Evolutionary conservation across 2,113 vertebrate genomes (phyloP).

Genomic region (Ptilonorhynchus violaceus): DNA sequence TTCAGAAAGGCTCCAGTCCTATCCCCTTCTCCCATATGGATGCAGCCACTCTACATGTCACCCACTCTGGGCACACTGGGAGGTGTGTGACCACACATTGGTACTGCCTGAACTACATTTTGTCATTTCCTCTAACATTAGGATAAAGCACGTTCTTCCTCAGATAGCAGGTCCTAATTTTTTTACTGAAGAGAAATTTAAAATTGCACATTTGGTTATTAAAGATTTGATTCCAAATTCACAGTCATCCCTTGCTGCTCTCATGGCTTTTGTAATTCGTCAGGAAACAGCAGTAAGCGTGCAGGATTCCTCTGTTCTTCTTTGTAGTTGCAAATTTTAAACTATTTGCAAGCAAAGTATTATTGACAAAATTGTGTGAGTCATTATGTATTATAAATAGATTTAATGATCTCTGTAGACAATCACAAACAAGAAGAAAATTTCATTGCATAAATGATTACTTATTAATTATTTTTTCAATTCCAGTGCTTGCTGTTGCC

Average conservation of each 20-base stretch:
- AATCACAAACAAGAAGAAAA: conserved; percentile 39
- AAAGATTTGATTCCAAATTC: background rate
- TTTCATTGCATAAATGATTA: background rate
- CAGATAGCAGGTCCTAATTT: background rate
- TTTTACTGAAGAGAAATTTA: background rate
- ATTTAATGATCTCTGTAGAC: conserved; percentile 30
- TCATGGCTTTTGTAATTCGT: background rate
- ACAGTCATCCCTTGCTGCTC: background rate
- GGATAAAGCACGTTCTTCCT: background rate
- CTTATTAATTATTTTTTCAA: conserved; percentile 22
- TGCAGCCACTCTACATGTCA: background rate
- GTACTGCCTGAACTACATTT: background rate
- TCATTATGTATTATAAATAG: conserved; percentile 21
- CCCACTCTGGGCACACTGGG: background rate
- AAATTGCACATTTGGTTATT: background rate
- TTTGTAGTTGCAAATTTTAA: background rate
- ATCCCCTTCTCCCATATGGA: background rate
- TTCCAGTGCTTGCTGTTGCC: background rate
- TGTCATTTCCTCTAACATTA: background rate
- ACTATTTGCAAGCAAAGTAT: background rate
- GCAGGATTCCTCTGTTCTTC: background rate
- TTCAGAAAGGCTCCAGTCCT: background rate
- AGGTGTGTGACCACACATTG: background rate
- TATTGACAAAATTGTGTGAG: conserved; percentile 24
- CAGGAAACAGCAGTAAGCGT: background rate